Evolutionary conservation across 2,113 vertebrate genomes (phyloP).

Genomic region (Tragelaphus buxtoni): DNA sequence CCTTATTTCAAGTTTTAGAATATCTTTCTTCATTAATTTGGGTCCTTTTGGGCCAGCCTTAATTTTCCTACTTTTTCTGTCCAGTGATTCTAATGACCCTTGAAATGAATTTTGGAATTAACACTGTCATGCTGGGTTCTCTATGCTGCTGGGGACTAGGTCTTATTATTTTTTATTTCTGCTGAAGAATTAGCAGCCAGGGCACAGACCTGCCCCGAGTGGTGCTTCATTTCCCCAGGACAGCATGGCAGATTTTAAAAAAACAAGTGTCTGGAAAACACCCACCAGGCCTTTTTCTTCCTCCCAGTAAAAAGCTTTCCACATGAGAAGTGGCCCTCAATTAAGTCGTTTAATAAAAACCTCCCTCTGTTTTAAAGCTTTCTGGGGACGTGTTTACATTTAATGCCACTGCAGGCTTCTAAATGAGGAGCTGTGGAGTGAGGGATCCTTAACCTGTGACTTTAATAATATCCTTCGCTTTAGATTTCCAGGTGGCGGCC

Average conservation of each 20-base stretch:
- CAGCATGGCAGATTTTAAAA: constrained; percentile 35
- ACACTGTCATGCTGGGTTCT: neutral
- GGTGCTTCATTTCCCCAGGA: constrained; percentile 31
- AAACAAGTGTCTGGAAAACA: constrained; percentile 61
- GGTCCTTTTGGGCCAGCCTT: neutral
- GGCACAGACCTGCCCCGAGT: neutral
- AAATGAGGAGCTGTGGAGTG: constrained; percentile 59
- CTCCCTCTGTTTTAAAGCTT: constrained; percentile 58
- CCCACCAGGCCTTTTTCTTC: constrained; percentile 49
- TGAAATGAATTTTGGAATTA: neutral
- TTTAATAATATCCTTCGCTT: constrained; percentile 60
- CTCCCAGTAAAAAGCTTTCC: constrained; percentile 51
- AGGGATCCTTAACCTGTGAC: constrained; percentile 63
- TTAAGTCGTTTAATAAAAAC: constrained; percentile 69
- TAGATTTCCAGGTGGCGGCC: constrained; percentile 52
- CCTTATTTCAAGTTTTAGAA: neutral
- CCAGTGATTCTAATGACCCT: constrained; percentile 1
- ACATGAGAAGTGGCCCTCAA: constrained; percentile 63
- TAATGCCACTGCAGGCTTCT: neutral
- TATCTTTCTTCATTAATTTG: neutral
- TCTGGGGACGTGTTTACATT: constrained; percentile 65
- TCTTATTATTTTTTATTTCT: constrained; percentile 29
- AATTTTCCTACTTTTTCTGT: neutral
- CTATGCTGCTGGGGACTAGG: neutral
- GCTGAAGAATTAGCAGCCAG: neutral